Conservation (phyloP, 1,140 invertebrate genomes). For the Goniozus legneri region DNA sequence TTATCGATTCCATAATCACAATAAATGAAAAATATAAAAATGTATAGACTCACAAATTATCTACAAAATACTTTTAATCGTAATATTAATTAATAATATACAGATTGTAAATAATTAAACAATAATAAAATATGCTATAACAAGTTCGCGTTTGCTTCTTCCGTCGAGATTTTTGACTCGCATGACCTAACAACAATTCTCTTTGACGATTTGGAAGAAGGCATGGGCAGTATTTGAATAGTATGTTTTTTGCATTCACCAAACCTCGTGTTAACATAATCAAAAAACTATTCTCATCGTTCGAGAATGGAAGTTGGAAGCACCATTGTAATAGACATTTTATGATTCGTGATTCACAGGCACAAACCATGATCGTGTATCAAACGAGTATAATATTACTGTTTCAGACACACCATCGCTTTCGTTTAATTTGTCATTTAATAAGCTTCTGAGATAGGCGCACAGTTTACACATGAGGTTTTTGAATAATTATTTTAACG, state of each 20-base stretch:
- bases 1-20: too few relatives aligned
- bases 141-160: slow-evolving; percentile 31
- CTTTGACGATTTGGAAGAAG: too few relatives aligned
- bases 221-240: slow-evolving; percentile 38
- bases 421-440: too few relatives aligned
- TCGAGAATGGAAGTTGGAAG: slow-evolving; percentile 5
- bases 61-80: slow-evolving; percentile 56
- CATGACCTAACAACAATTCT: slow-evolving; percentile 4
- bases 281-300: neutral
- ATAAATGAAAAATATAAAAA: too few relatives aligned
- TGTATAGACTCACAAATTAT: slow-evolving; percentile 39
- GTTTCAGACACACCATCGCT: too few relatives aligned
- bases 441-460: too few relatives aligned
- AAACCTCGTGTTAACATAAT: neutral
- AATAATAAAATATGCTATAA: slow-evolving; percentile 55
- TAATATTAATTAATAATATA: slow-evolving; percentile 55
- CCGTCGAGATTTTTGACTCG: slow-evolving; percentile 1
- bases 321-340: slow-evolving; percentile 23
- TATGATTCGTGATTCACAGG: too few relatives aligned
- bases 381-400: too few relatives aligned
- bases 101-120: slow-evolving; percentile 55
- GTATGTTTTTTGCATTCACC: slow-evolving; percentile 4
- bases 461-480: too few relatives aligned
- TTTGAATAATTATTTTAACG: too few relatives aligned
- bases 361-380: too few relatives aligned